Evolutionary conservation across 92 coral and sea anemone genomes (phyloP).

Genomic region (Virgularia gustaviana): DNA sequence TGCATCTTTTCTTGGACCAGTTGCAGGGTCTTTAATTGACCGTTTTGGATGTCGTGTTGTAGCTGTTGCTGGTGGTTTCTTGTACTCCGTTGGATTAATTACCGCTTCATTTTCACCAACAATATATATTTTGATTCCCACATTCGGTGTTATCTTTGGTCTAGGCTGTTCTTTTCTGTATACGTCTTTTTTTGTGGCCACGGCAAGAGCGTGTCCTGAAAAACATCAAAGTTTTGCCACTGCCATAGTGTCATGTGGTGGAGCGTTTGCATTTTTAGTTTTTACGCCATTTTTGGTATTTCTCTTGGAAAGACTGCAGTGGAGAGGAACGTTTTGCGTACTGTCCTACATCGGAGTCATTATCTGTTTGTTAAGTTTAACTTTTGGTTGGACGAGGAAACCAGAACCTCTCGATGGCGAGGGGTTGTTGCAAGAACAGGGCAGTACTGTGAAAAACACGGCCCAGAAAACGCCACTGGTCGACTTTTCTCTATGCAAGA

Average conservation of each 20-base stretch:
- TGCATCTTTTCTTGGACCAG: slow-evolving; percentile 45
- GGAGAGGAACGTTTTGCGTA: slow-evolving; percentile 4
- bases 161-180: not conserved
- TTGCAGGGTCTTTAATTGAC: slow-evolving; percentile 39
- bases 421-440: not conserved
- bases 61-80: slow-evolving; percentile 53
- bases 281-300: not conserved
- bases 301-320: slow-evolving; percentile 5
- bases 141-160: slow-evolving; percentile 40
- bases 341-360: slow-evolving; percentile 19
- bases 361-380: slow-evolving; percentile 16
- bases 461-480: not conserved
- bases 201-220: not conserved
- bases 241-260: slow-evolving; percentile 15
- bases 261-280: not conserved
- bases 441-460: not conserved
- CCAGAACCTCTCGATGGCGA: too few relatives aligned
- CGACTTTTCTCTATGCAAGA: not conserved
- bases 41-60: slow-evolving; percentile 53
- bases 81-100: slow-evolving; percentile 50
- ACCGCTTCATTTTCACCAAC: slow-evolving; percentile 54
- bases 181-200: not conserved
- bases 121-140: slow-evolving; percentile 41
- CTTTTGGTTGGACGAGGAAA: not conserved
- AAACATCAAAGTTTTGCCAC: slow-evolving; percentile 1